Conservation (phyloP, 92 coral and sea anemone species). For the Parazoanthus darwini region DNA sequence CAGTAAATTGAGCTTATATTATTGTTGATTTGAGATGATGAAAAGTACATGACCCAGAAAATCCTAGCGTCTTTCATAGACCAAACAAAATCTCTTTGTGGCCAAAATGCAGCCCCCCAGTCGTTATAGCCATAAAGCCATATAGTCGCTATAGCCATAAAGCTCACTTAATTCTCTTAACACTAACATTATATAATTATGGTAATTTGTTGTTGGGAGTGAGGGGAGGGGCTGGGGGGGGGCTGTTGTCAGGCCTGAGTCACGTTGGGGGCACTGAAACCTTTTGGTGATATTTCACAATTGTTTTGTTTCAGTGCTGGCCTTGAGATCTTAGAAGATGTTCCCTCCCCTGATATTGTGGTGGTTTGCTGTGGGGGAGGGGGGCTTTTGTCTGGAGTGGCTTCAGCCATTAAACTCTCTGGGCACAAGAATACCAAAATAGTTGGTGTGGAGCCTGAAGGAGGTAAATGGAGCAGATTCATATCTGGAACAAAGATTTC, state of each 20-base stretch:
- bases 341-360: constrained; percentile 62
- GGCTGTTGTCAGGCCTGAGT: not conserved
- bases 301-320: constrained; percentile 43
- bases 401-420: constrained; percentile 62
- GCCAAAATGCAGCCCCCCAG: too few species aligned
- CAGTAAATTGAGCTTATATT: too few species aligned
- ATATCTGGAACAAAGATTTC: too few species aligned
- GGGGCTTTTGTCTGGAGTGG: constrained; percentile 67
- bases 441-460: constrained; percentile 71
- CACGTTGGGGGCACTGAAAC: constrained; percentile 28
- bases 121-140: too few species aligned
- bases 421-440: constrained; percentile 61
- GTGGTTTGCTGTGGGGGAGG: constrained; percentile 79
- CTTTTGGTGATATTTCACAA: not conserved
- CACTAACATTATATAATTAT: not conserved
- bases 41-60: too few species aligned
- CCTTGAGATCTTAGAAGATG: constrained; percentile 65
- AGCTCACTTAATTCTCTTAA: not conserved
- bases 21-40: too few species aligned
- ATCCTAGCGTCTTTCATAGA: too few species aligned
- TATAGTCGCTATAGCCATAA: too few species aligned
- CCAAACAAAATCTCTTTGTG: too few species aligned
- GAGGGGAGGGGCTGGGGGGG: too few species aligned
- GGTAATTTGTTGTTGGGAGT: too few species aligned
- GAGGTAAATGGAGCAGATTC: constrained; percentile 44